Evolutionary conservation across 2,113 vertebrate genomes (phyloP).

Genomic region (Paralichthys olivaceus): DNA sequence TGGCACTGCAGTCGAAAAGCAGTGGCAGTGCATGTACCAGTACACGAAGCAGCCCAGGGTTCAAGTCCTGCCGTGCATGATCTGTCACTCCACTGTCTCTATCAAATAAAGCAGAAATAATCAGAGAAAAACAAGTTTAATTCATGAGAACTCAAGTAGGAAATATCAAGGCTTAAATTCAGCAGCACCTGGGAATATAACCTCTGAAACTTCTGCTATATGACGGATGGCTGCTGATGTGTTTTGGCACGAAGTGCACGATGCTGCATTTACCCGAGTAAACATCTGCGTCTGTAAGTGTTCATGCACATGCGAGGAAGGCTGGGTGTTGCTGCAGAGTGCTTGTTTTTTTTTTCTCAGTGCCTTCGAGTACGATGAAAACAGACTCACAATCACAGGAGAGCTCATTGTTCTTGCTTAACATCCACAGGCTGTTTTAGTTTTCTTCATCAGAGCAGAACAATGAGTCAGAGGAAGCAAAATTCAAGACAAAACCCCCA

Average conservation of each 20-base stretch:
- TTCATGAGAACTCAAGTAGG: background rate
- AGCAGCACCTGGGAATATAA: background rate
- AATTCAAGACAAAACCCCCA: constrained; percentile 24
- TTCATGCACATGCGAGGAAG: background rate
- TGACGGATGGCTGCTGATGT: constrained; percentile 10
- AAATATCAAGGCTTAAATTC: background rate
- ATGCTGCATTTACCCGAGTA: background rate
- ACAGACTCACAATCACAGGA: background rate
- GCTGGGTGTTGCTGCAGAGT: background rate
- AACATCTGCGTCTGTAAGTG: background rate
- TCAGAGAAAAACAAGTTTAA: background rate
- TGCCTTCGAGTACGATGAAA: background rate
- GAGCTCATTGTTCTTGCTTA: background rate
- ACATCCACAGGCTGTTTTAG: constrained; percentile 1
- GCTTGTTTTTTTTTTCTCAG: background rate
- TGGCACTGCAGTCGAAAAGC: background rate
- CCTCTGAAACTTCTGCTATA: background rate
- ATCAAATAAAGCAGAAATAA: background rate
- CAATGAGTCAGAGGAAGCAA: constrained; percentile 23
- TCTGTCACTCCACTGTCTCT: background rate
- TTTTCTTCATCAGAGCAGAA: constrained; percentile 21
- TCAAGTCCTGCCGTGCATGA: too few relatives aligned
- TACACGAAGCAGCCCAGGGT: background rate
- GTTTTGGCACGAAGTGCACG: background rate
- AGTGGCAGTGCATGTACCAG: background rate